phyloP scores from a whole-genome alignment of 2,113 vertebrate species.

The Callionymus lyra region DNA sequence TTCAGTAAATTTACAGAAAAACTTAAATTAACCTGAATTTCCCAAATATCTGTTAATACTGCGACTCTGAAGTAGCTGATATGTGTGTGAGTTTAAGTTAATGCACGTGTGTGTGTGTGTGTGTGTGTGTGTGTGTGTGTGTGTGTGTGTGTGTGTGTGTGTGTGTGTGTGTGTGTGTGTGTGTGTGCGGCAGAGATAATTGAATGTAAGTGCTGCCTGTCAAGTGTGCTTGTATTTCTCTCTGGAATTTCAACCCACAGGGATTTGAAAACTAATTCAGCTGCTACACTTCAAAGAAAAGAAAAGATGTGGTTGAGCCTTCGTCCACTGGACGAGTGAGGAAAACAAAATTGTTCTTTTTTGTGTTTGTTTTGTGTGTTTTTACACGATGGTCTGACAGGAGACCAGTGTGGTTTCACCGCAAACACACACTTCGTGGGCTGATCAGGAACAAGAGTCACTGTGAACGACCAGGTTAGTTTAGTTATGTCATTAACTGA shows the following conservation, averaged over 20 bases:
- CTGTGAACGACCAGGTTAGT: no score
- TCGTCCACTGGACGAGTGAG: slow-evolving; percentile 10
- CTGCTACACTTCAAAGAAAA: slow-evolving; percentile 43
- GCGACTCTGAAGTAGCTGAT: slow-evolving; percentile 21
- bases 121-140: slow-evolving; percentile 28
- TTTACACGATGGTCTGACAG: no score
- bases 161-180: slow-evolving; percentile 4
- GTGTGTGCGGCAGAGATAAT: slow-evolving; percentile 35
- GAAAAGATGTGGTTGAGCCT: slow-evolving; percentile 34
- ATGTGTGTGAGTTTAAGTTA: no score
- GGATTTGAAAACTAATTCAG: slow-evolving; percentile 46
- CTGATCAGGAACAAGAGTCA: no score
- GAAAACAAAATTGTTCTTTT: neutral
- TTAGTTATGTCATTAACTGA: no score
- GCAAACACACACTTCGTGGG: no score
- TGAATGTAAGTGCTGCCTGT: slow-evolving; percentile 52
- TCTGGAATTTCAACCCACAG: slow-evolving; percentile 29
- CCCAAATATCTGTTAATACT: no score
- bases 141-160: neutral
- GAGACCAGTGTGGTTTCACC: no score
- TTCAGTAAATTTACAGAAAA: no score
- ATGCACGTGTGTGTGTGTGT: neutral
- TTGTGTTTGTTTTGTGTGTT: no score
- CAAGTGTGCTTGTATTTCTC: slow-evolving; percentile 36
- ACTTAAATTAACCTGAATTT: no score